A percentile compares a stretch with the other conserved stretches of the same genome.
These are phyloP conservation scores for Zalophus californianus DNA, from an alignment of 2,797 vertebrate genomes.

Conservation along the genomic window DNA sequence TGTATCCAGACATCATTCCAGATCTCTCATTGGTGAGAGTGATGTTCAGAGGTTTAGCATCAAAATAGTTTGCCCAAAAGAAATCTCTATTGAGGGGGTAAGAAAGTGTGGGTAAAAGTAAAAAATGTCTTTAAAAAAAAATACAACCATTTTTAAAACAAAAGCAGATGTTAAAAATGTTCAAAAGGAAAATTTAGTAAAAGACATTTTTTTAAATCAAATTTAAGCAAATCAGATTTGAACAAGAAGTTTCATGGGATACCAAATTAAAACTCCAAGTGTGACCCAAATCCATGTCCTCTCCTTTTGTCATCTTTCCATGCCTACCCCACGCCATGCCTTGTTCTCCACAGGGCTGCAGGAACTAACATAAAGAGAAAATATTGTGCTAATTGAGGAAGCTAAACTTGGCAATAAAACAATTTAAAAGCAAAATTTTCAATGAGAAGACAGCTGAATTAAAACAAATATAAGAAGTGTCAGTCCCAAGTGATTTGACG, in stretches of 20 bases:
- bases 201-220: slow-evolving; percentile 51
- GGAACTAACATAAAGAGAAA: not conserved
- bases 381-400: not conserved
- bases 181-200: slow-evolving; percentile 36
- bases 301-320: not conserved
- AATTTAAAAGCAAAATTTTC: slow-evolving; percentile 47
- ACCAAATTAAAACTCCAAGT: slow-evolving; percentile 3
- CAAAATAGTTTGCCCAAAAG: not conserved
- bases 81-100: not conserved
- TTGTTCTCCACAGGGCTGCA: not conserved
- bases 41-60: not conserved
- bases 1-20: not conserved
- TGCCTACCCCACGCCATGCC: not conserved
- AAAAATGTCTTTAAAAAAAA: slow-evolving; percentile 8
- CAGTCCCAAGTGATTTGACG: not conserved
- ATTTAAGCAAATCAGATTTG: slow-evolving; percentile 56
- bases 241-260: slow-evolving; percentile 35
- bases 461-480: slow-evolving; percentile 6
- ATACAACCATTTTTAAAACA: slow-evolving; percentile 61
- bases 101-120: slow-evolving; percentile 46
- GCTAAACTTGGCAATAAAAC: slow-evolving; percentile 36
- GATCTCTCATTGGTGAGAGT: not conserved
- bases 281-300: not conserved
- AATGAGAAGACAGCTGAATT: not conserved
- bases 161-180: slow-evolving; percentile 68